These are phyloP conservation scores for Epinotia ramella DNA, from an alignment of 2,888 invertebrate species.

Conservation along the genomic window DNA sequence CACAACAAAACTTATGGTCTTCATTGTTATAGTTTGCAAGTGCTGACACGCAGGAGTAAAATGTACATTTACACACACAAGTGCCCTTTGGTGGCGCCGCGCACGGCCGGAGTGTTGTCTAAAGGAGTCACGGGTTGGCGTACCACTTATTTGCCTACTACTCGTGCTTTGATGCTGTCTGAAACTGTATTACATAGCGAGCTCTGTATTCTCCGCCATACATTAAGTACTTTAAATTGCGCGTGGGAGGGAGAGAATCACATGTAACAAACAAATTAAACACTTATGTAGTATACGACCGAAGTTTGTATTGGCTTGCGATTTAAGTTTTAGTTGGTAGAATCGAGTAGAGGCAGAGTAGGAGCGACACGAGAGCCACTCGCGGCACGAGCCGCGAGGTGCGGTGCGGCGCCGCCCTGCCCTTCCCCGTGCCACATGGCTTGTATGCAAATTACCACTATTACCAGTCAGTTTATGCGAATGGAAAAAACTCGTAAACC, in stretches of 20 bases:
- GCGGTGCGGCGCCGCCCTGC: not conserved
- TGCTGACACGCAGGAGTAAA: not conserved
- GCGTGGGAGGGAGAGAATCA: no score
- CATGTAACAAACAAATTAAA: no score
- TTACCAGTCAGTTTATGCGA: slow-evolving; percentile 48
- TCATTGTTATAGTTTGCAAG: no score
- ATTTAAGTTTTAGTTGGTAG: not conserved
- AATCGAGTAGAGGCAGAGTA: not conserved
- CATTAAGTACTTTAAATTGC: no score
- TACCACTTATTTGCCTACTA: not conserved
- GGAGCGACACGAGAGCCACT: not conserved
- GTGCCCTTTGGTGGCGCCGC: no score
- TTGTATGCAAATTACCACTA: slow-evolving; percentile 36
- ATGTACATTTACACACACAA: not conserved
- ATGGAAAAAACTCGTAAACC: slow-evolving; percentile 54
- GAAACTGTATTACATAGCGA: not conserved
- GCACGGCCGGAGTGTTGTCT: slow-evolving; percentile 5
- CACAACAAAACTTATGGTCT: no score
- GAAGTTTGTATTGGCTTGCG: no score
- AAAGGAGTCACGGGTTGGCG: not conserved
- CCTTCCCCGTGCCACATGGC: slow-evolving; percentile 9
- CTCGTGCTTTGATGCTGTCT: not conserved
- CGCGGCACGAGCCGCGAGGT: not conserved
- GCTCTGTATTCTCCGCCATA: no score
- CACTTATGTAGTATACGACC: not conserved